Evolutionary conservation across 2,888 invertebrate species (phyloP).

Genomic region (Cistogaster globosa): DNA sequence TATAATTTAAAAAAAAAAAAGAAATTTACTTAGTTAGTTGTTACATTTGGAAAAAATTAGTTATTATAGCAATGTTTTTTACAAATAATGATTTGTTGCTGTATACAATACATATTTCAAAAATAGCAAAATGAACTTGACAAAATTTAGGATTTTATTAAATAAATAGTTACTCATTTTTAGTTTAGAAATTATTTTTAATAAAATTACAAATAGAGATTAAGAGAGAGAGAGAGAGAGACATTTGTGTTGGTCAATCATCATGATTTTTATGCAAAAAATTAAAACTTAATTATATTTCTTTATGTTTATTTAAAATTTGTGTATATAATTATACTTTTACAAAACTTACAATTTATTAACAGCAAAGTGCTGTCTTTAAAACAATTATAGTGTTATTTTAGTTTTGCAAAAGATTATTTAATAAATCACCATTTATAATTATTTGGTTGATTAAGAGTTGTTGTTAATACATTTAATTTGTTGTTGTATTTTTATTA

Average conservation of each 20-base stretch:
- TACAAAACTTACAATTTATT: slow-evolving; percentile 39
- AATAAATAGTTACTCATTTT: slow-evolving; percentile 63
- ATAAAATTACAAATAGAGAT: background rate
- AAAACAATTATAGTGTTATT: slow-evolving; percentile 48
- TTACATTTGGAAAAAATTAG: slow-evolving; percentile 32
- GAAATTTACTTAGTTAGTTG: slow-evolving; percentile 18
- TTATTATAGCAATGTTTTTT: slow-evolving; percentile 37
- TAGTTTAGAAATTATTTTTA: slow-evolving; percentile 51
- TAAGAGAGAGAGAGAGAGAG: background rate
- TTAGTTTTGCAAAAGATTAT: slow-evolving; percentile 47
- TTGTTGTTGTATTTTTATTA: slow-evolving; percentile 26
- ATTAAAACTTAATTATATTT: slow-evolving; percentile 52
- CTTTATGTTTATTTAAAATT: slow-evolving; percentile 17
- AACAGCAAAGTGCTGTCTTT: slow-evolving; percentile 63
- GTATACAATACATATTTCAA: slow-evolving; percentile 63
- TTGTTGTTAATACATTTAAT: slow-evolving; percentile 51
- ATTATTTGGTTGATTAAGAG: slow-evolving; percentile 30
- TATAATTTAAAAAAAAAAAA: slow-evolving; percentile 1
- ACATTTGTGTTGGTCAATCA: slow-evolving; percentile 43
- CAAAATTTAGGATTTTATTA: slow-evolving; percentile 45
- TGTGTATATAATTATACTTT: slow-evolving; percentile 46
- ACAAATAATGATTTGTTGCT: slow-evolving; percentile 47
- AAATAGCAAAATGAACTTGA: slow-evolving; percentile 55
- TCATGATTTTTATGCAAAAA: slow-evolving; percentile 50
- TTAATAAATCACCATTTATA: slow-evolving; percentile 40